Evolutionary conservation across 2,888 invertebrate species (phyloP).

Genomic region (Drosophila nigricruria): DNA sequence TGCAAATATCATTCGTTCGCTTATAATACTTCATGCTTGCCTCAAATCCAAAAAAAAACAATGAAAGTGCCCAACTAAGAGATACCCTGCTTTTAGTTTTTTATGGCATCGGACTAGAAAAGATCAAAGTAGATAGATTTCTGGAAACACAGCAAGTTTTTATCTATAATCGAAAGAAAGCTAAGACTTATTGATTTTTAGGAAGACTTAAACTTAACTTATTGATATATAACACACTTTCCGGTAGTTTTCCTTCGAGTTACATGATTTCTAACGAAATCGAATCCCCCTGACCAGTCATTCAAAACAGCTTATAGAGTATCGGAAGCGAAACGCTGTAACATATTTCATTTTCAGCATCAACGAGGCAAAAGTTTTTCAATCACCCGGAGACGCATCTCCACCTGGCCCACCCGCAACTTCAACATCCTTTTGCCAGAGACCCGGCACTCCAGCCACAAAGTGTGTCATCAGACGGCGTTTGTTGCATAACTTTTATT

Average conservation of each 20-base stretch:
- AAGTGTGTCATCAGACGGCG: slow-evolving; percentile 73
- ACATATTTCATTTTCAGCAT: slow-evolving; percentile 78
- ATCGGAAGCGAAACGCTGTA: slow-evolving; percentile 41
- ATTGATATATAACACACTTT: not conserved
- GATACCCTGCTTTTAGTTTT: not conserved
- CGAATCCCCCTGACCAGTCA: not conserved
- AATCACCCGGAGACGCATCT: slow-evolving; percentile 63
- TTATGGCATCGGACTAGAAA: not conserved
- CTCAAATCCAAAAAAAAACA: slow-evolving; percentile 5
- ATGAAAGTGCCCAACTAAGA: not conserved
- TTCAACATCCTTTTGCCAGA: slow-evolving; percentile 23
- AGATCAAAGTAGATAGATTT: not conserved
- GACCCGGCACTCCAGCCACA: slow-evolving; percentile 24
- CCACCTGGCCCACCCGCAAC: slow-evolving; percentile 24
- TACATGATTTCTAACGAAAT: not conserved
- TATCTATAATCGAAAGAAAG: not conserved
- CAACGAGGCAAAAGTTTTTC: slow-evolving; percentile 76
- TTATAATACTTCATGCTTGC: not conserved
- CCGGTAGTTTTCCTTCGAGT: not conserved
- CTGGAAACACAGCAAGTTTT: not conserved
- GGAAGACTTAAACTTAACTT: not conserved
- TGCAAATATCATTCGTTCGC: slow-evolving; percentile 24
- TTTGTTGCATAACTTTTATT: slow-evolving; percentile 75
- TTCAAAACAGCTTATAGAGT: not conserved
- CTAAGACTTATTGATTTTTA: too few species aligned